A percentile compares a stretch with the other conserved stretches of the same genome.
These are phyloP conservation scores for Sander vitreus DNA, from an alignment of 2,113 vertebrate species.

Conservation along the genomic window DNA sequence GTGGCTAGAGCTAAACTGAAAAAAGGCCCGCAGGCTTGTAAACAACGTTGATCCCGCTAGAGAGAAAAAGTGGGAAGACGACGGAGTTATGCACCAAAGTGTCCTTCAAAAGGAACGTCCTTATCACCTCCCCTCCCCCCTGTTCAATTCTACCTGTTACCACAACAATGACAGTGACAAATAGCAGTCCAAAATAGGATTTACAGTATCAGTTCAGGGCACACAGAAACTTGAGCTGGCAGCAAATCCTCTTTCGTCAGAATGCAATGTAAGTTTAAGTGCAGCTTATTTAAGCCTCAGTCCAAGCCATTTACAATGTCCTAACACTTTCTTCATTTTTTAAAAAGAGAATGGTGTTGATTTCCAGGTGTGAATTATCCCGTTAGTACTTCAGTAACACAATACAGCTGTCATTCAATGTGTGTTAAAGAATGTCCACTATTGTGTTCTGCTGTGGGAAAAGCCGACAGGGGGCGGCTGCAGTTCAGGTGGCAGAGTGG, in stretches of 20 bases:
- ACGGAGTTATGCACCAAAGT: conserved; percentile 37
- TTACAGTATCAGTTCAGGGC: conserved; percentile 61
- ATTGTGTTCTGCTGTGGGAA: neutral
- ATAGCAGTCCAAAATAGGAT: conserved; percentile 69
- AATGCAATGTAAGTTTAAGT: conserved; percentile 61
- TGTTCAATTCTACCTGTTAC: conserved; percentile 68
- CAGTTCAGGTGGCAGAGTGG: neutral
- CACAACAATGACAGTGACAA: conserved; percentile 75
- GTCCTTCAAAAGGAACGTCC: conserved; percentile 64
- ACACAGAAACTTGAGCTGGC: conserved; percentile 54
- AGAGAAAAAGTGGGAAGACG: neutral
- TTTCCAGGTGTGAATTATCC: conserved; percentile 10
- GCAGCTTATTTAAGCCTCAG: conserved; percentile 53
- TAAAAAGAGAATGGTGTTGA: neutral
- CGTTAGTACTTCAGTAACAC: conserved; percentile 6
- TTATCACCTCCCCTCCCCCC: conserved; percentile 18
- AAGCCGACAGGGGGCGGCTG: neutral
- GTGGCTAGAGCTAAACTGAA: conserved; percentile 23
- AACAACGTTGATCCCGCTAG: conserved; percentile 18
- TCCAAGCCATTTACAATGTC: conserved; percentile 12
- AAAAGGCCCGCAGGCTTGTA: conserved; percentile 50
- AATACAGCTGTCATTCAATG: neutral
- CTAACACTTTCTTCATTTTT: conserved; percentile 7
- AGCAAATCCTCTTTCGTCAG: conserved; percentile 69
- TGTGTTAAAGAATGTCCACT: neutral